Percentiles rank a stretch among this genome's conserved stretches.
Evolutionary conservation across 23 tunicate species (phyloP).

Genomic region (Trididemnum nubilum): DNA sequence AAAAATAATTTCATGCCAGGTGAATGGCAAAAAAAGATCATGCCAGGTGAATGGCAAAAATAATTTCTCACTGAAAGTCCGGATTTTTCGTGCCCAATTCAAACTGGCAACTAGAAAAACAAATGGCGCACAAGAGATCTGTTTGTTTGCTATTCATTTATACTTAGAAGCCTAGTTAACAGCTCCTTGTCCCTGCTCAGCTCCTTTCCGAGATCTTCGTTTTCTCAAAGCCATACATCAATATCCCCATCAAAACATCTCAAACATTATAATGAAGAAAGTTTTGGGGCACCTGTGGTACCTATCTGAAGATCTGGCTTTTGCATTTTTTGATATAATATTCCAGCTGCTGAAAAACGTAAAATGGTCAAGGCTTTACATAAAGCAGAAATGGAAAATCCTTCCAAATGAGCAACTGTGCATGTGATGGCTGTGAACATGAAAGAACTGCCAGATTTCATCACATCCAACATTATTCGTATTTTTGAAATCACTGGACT

Average conservation of each 20-base stretch:
- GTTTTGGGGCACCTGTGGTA: neutral
- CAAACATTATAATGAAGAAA: neutral
- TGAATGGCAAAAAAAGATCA: neutral
- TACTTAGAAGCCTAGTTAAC: slow-evolving; percentile 18
- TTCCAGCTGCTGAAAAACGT: slow-evolving; percentile 1
- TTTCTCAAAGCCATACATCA: slow-evolving; percentile 4
- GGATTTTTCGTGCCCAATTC: slow-evolving; percentile 23
- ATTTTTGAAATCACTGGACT: slow-evolving; percentile 9
- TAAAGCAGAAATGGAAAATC: neutral
- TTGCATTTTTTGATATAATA: slow-evolving; percentile 6
- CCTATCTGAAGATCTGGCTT: slow-evolving; percentile 7
- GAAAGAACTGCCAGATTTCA: neutral
- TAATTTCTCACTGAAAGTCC: slow-evolving; percentile 2
- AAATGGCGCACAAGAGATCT: slow-evolving; percentile 1
- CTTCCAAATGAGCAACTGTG: slow-evolving; percentile 15
- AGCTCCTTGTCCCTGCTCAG: neutral
- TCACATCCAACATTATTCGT: neutral
- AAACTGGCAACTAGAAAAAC: neutral
- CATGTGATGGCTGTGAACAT: neutral
- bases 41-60: slow-evolving; percentile 29
- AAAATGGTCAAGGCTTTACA: neutral
- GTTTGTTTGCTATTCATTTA: neutral
- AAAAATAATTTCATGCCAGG: neutral
- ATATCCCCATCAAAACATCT: neutral
- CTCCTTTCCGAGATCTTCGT: neutral